A percentile compares a stretch with the other conserved stretches of the same genome.
Evolutionary conservation across 2,888 invertebrate genomes (phyloP).

Genomic region (Deilephila porcellus): DNA sequence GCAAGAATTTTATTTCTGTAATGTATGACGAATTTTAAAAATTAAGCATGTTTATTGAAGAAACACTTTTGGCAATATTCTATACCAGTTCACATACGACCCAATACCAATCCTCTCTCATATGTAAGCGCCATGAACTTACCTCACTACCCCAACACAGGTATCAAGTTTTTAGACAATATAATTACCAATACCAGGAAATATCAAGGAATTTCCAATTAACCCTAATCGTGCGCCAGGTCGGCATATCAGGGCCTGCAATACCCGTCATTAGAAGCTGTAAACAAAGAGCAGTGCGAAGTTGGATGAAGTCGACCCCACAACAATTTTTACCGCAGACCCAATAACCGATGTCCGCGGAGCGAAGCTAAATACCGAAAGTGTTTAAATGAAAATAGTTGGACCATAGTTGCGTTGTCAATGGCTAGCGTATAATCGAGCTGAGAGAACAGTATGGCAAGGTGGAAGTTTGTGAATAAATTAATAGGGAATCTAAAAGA

Average conservation of each 20-base stretch:
- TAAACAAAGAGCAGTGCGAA: constrained; percentile 26
- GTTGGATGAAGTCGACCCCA: constrained; percentile 24
- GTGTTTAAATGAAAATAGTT: constrained; percentile 77
- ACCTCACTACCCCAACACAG: too few species aligned
- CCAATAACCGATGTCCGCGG: constrained; percentile 48
- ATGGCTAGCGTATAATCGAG: constrained; percentile 40
- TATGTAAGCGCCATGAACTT: too few species aligned
- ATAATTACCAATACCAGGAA: too few species aligned
- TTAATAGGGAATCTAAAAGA: background rate
- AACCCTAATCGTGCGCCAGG: too few species aligned
- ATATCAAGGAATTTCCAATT: too few species aligned
- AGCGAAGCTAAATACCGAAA: constrained; percentile 59
- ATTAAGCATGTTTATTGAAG: too few species aligned
- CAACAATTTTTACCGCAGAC: constrained; percentile 40
- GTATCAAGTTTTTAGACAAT: too few species aligned
- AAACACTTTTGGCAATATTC: too few species aligned
- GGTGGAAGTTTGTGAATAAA: constrained; percentile 1
- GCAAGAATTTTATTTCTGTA: too few species aligned
- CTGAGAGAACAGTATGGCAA: constrained; percentile 21
- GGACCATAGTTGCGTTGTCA: constrained; percentile 55
- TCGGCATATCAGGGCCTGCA: background rate
- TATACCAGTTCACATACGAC: too few species aligned
- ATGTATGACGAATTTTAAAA: too few species aligned
- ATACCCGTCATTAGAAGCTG: constrained; percentile 29
- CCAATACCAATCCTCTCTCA: too few species aligned